These are phyloP conservation scores for Cebidichthys violaceus DNA, from an alignment of 2,113 vertebrate genomes.

Conservation along the genomic window DNA sequence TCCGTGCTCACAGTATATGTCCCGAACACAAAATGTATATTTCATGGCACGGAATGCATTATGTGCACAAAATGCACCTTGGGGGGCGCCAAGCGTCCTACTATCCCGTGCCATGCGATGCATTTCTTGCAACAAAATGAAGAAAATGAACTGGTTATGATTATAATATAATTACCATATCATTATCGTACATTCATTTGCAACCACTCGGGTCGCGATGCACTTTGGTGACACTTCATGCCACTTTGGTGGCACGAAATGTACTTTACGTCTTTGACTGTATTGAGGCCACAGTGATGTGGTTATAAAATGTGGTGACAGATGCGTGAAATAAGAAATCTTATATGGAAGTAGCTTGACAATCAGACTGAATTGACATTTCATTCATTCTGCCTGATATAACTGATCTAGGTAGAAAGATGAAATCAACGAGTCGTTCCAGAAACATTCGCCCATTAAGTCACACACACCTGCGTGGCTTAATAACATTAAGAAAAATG, in stretches of 20 bases:
- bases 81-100: slow-evolving; percentile 31
- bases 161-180: slow-evolving; percentile 70
- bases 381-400: too few species aligned
- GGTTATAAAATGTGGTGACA: not conserved
- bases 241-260: not conserved
- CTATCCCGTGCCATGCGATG: slow-evolving; percentile 24
- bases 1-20: not conserved
- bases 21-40: slow-evolving; percentile 55
- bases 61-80: slow-evolving; percentile 53
- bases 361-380: not conserved
- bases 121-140: slow-evolving; percentile 52
- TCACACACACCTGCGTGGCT: not conserved
- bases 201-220: slow-evolving; percentile 25
- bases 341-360: not conserved
- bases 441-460: not conserved
- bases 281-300: not conserved
- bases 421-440: not conserved
- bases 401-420: not conserved
- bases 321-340: not conserved
- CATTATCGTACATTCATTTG: slow-evolving; percentile 65
- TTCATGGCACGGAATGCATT: slow-evolving; percentile 59
- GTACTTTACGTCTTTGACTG: not conserved
- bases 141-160: slow-evolving; percentile 41
- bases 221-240: slow-evolving; percentile 30
- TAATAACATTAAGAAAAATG: too few species aligned